These are phyloP conservation scores for Xenopus laevis DNA, from an alignment of 2,113 vertebrate species.

Conservation along the genomic window DNA sequence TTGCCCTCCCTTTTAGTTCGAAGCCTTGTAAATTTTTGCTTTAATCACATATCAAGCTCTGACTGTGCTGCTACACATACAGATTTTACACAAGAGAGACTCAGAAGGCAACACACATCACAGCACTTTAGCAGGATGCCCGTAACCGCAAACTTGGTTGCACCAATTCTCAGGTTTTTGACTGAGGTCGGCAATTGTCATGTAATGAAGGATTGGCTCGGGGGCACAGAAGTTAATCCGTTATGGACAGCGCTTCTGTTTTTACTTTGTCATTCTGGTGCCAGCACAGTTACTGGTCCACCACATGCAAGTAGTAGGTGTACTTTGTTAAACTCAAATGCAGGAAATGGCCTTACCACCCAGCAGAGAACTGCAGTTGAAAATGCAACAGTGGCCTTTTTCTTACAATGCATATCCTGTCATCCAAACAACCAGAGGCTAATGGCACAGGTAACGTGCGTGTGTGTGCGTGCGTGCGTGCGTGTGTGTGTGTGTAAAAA, in stretches of 20 bases:
- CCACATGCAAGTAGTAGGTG: conserved; percentile 66
- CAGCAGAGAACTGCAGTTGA: conserved; percentile 94
- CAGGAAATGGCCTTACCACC: conserved; percentile 79
- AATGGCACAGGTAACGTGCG: conserved; percentile 87
- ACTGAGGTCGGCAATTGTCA: conserved; percentile 97
- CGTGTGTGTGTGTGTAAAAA: too few species aligned
- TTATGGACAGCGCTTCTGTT: conserved; percentile 95
- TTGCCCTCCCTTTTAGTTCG: conserved; percentile 89
- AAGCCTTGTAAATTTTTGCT: conserved; percentile 88
- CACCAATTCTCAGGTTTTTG: conserved; percentile 90
- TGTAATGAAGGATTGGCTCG: conserved; percentile 97
- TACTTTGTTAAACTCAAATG: conserved; percentile 69
- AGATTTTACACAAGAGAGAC: conserved; percentile 67
- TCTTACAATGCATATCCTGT: conserved; percentile 95
- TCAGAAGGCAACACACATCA: conserved; percentile 66
- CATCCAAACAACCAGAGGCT: conserved; percentile 96
- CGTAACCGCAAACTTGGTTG: conserved; percentile 86
- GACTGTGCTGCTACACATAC: conserved; percentile 75
- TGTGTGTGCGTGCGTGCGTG: too few species aligned
- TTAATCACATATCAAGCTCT: conserved; percentile 77
- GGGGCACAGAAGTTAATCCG: conserved; percentile 91
- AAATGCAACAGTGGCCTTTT: conserved; percentile 95
- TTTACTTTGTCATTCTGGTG: conserved; percentile 91
- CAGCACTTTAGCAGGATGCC: conserved; percentile 75
- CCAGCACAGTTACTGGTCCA: conserved; percentile 62